Percentiles rank a stretch among this genome's conserved stretches.
Conservation (phyloP, 1,140 invertebrate genomes). For the Drosophila lacteicornis region DNA sequence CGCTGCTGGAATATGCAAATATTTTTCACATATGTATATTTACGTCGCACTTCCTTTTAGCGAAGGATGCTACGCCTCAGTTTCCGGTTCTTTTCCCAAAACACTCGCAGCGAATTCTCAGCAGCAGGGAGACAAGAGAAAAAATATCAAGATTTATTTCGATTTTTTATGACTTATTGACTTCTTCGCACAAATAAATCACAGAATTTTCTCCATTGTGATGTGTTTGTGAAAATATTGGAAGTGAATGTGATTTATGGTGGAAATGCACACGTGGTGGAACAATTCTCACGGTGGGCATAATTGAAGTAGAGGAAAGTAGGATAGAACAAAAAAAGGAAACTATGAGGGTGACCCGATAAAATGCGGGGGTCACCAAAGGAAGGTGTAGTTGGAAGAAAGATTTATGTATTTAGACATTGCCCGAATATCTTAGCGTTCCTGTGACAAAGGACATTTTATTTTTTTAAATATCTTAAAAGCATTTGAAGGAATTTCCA, state of each 20-base stretch:
- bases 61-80: constrained; percentile 15
- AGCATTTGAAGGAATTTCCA: too few relatives aligned
- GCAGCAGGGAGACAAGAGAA: constrained; percentile 7
- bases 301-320: constrained; percentile 32
- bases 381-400: neutral
- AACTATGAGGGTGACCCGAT: constrained; percentile 19
- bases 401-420: neutral
- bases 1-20: constrained; percentile 68
- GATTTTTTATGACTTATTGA: constrained; percentile 80
- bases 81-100: constrained; percentile 17
- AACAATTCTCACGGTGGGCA: constrained; percentile 48
- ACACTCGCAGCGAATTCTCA: constrained; percentile 23
- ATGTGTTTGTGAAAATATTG: constrained; percentile 81
- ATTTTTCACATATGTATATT: constrained; percentile 68
- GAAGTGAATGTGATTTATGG: constrained; percentile 73
- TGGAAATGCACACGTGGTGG: constrained; percentile 38
- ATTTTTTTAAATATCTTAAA: too few relatives aligned
- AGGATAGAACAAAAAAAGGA: constrained; percentile 2
- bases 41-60: constrained; percentile 32
- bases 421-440: neutral
- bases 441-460: neutral
- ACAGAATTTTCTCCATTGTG: constrained; percentile 72
- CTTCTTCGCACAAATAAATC: constrained; percentile 79
- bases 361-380: neutral
- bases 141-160: constrained; percentile 69